These are phyloP conservation scores for Syrista parreyssii DNA, from an alignment of 2,888 invertebrate species.

Conservation along the genomic window DNA sequence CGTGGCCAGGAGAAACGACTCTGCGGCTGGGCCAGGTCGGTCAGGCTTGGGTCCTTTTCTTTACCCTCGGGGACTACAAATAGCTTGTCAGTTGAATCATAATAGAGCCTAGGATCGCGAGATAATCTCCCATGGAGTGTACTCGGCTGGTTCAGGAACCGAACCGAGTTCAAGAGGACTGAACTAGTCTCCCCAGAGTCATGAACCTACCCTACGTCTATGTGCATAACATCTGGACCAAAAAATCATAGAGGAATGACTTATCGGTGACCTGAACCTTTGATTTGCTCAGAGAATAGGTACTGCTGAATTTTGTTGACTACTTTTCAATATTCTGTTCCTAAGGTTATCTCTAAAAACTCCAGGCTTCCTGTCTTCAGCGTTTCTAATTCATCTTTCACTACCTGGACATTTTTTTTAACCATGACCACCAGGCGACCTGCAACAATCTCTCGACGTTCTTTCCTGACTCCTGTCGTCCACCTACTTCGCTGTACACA, in stretches of 20 bases:
- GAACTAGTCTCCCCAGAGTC: neutral
- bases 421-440: neutral
- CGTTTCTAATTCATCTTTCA: neutral
- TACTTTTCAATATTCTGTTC: neutral
- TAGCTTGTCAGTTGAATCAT: conserved; percentile 59
- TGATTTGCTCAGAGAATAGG: neutral
- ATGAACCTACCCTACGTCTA: neutral
- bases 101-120: conserved; percentile 56
- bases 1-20: conserved; percentile 10
- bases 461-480: conserved; percentile 24
- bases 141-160: conserved; percentile 16
- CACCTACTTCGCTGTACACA: conserved; percentile 28
- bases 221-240: neutral
- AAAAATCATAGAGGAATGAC: neutral
- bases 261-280: neutral
- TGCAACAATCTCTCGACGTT: neutral
- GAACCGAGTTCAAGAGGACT: neutral
- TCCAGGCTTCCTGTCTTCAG: neutral
- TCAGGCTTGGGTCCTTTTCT: conserved; percentile 16
- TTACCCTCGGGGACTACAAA: conserved; percentile 46
- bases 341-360: neutral
- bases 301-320: neutral
- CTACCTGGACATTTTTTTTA: neutral
- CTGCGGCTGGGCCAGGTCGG: neutral
- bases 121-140: conserved; percentile 46